phyloP scores from a whole-genome alignment of 2,888 invertebrate genomes.

The Onchidella celtica region DNA sequence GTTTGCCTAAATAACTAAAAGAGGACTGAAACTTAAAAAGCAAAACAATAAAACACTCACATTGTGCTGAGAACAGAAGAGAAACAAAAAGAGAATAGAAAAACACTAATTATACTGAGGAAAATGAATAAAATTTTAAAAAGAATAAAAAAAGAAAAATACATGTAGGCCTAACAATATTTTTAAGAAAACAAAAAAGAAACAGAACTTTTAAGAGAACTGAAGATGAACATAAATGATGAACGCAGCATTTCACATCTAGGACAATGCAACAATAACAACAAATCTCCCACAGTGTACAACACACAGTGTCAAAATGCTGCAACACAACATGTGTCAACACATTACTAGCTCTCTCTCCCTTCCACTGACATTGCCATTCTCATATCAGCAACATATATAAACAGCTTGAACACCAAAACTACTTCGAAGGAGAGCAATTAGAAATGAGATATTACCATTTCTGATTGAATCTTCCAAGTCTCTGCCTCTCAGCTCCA shows the following conservation, averaged over 20 bases:
- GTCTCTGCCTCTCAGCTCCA: conserved; percentile 94
- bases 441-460: conserved; percentile 85
- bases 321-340: too few relatives aligned
- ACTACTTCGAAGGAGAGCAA: neutral
- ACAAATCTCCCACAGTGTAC: too few relatives aligned
- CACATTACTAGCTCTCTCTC: too few relatives aligned
- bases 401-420: neutral
- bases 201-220: too few relatives aligned
- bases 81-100: neutral
- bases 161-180: neutral
- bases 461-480: conserved; percentile 93
- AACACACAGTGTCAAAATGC: too few relatives aligned
- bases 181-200: neutral
- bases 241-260: too few relatives aligned
- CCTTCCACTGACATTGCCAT: too few relatives aligned
- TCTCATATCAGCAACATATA: neutral
- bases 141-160: neutral
- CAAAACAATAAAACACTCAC: neutral
- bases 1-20: too few relatives aligned
- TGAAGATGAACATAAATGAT: too few relatives aligned
- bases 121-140: neutral
- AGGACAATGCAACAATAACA: too few relatives aligned
- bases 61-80: neutral
- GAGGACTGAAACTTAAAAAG: too few relatives aligned
- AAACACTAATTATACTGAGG: neutral